Evolutionary conservation across 2,888 invertebrate genomes (phyloP).

Genomic region (Cheilosia grossa): DNA sequence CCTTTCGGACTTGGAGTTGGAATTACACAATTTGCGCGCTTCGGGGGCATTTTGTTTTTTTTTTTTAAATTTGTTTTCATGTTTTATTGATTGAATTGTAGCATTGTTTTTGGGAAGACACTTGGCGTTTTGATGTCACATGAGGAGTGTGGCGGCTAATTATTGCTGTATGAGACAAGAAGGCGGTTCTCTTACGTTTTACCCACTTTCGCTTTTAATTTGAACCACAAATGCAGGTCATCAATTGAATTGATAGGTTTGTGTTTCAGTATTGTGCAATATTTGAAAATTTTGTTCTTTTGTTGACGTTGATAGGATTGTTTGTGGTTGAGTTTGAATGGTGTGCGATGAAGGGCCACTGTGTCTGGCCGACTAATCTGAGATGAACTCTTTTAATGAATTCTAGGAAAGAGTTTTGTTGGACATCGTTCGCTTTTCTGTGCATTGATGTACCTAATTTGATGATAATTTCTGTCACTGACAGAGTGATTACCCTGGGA

Average conservation of each 20-base stretch:
- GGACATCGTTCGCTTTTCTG: neutral
- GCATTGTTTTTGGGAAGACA: conserved; percentile 36
- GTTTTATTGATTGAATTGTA: conserved; percentile 47
- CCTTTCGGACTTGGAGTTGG: conserved; percentile 48
- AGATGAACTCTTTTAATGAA: conserved; percentile 24
- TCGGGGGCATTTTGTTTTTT: conserved; percentile 16
- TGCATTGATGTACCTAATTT: neutral
- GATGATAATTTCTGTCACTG: too few species aligned
- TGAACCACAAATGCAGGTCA: conserved; percentile 68
- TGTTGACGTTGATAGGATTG: neutral
- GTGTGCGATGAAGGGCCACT: conserved; percentile 18
- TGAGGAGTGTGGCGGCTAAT: conserved; percentile 19
- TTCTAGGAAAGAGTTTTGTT: conserved; percentile 2
- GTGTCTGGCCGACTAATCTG: conserved; percentile 65
- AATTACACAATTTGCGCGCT: conserved; percentile 69
- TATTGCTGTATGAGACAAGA: conserved; percentile 47
- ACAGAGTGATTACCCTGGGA: too few species aligned
- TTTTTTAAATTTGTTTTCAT: neutral
- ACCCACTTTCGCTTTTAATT: conserved; percentile 63
- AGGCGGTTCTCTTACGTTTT: conserved; percentile 49
- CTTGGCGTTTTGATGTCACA: conserved; percentile 62
- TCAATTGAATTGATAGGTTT: conserved; percentile 62
- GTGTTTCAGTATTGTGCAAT: conserved; percentile 12
- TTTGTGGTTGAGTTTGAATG: conserved; percentile 24
- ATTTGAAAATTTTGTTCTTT: conserved; percentile 19